Base-by-base conservation (phyloP, 2,797 vertebrate genomes). In the Sebastes flavidus region DNA sequence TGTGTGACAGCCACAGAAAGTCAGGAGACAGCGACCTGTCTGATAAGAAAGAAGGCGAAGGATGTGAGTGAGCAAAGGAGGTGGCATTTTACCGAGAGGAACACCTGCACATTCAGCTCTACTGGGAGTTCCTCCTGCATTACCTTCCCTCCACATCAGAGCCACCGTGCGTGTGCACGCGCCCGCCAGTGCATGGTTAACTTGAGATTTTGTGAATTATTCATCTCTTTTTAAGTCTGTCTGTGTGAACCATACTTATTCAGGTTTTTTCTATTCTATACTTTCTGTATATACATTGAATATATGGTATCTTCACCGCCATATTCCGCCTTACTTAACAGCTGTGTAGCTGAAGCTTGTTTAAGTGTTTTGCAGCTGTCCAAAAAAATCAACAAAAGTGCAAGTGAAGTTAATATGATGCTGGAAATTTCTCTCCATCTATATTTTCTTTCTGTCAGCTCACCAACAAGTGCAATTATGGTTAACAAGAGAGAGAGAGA, bases 21-120 rank as follows among this genome's bases (percentile, higher is more conserved):
- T 96, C 96, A 95, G 88, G 89, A 91, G 91, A 95, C 93, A 95
- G 95, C 96, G 96, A 97, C 96, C 97, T 90, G 97, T 97, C 97
- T 97, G 94, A 96, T 94, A 92, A 95, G 90, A 91, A 89, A 88
- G 88, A 80, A 89, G 86, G 82, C 83, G 76, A 88, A 89, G 93
- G 88, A 94, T 93, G 89, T 85, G 86, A 93, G 85, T 70, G 91
- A 94, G 91, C 78, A 91, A 93, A 91, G 88, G 90, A 92, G 88
- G 88, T 94, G 96, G 97, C 96, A 97, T 97, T 97, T 97, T 95
- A 95, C 94, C 93, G 95, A 95, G 96, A 95, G 95, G 95, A 96
- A 95, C 97, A 97, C 97, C 97, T 97, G 97, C 96, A 97, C 96
- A 97, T 97, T 98, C 97, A 97, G 97, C 97, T 97, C 97, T 97